Conservation (phyloP, 2,888 invertebrate species). For the Parnassius mnemosyne region DNA sequence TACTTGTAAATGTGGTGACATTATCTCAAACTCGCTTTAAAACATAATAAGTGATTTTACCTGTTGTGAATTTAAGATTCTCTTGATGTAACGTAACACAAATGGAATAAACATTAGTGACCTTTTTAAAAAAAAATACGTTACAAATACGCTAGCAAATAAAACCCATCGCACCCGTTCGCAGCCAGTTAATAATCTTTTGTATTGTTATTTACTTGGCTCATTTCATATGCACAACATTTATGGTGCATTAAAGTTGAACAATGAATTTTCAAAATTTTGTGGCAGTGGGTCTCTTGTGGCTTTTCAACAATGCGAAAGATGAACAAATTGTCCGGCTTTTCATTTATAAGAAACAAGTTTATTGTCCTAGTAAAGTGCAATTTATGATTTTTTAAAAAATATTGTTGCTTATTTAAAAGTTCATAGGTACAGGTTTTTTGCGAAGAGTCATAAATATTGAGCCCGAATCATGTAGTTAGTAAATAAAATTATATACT, state of each 20-base stretch:
- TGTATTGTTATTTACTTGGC: slow-evolving; percentile 41
- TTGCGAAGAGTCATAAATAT: slow-evolving; percentile 4
- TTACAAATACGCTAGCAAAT: slow-evolving; percentile 13
- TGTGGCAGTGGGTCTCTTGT: slow-evolving; percentile 43
- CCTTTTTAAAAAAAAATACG: neutral
- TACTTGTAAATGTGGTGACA: slow-evolving; percentile 14
- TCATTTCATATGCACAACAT: slow-evolving; percentile 57
- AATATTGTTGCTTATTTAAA: slow-evolving; percentile 14
- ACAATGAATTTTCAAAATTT: slow-evolving; percentile 28
- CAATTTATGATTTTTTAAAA: slow-evolving; percentile 10
- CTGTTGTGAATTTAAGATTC: no score
- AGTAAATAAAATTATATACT: neutral
- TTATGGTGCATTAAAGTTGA: slow-evolving; percentile 37
- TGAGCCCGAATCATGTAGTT: neutral
- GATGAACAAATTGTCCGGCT: slow-evolving; percentile 13
- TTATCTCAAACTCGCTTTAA: slow-evolving; percentile 15
- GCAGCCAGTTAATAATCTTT: slow-evolving; percentile 45
- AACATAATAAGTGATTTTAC: neutral
- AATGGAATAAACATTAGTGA: neutral
- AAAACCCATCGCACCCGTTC: slow-evolving; percentile 13
- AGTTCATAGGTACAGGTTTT: slow-evolving; percentile 6
- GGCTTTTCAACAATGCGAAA: slow-evolving; percentile 22
- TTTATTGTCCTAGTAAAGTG: slow-evolving; percentile 15
- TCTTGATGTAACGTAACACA: neutral
- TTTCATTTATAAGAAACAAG: slow-evolving; percentile 6